Percentiles rank a stretch among this genome's conserved stretches.
phyloP scores from a whole-genome alignment of 2,888 invertebrate genomes.

The Drosophila kokeensis region DNA sequence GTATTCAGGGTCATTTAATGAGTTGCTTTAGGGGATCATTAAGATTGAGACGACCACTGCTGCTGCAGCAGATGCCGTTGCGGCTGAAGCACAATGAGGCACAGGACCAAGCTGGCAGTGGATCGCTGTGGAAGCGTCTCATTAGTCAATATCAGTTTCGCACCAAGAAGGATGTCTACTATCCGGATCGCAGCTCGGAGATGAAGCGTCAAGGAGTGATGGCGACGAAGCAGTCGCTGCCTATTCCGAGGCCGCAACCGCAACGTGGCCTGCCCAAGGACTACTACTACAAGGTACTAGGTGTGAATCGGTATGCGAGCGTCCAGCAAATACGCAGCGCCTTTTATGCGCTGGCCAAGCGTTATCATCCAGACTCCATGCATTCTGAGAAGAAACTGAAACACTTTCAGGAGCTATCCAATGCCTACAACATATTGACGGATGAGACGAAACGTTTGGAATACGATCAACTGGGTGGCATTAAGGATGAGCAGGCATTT shows the following conservation, averaged over 20 bases:
- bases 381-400: constrained; percentile 73
- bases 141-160: constrained; percentile 77
- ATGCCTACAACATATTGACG: constrained; percentile 96
- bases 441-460: constrained; percentile 94
- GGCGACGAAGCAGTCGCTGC: constrained; percentile 2
- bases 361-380: constrained; percentile 82
- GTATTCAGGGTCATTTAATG: constrained; percentile 20
- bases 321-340: constrained; percentile 81
- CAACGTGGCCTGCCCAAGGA: constrained; percentile 74
- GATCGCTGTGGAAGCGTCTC: constrained; percentile 36
- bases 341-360: constrained; percentile 83
- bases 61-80: background rate
- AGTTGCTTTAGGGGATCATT: constrained; percentile 7
- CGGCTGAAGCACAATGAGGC: background rate
- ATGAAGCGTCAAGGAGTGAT: constrained; percentile 49
- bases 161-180: constrained; percentile 65
- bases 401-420: constrained; percentile 94
- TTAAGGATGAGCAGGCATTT: constrained; percentile 72
- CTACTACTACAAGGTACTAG: constrained; percentile 82
- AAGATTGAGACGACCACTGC: background rate
- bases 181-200: constrained; percentile 78
- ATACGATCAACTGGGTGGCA: constrained; percentile 80
- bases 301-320: constrained; percentile 71
- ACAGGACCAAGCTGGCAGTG: background rate
- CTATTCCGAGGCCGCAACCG: constrained; percentile 16